These are phyloP conservation scores for Vollenhovia emeryi DNA, from an alignment of 1,140 invertebrate species.

Conservation along the genomic window DNA sequence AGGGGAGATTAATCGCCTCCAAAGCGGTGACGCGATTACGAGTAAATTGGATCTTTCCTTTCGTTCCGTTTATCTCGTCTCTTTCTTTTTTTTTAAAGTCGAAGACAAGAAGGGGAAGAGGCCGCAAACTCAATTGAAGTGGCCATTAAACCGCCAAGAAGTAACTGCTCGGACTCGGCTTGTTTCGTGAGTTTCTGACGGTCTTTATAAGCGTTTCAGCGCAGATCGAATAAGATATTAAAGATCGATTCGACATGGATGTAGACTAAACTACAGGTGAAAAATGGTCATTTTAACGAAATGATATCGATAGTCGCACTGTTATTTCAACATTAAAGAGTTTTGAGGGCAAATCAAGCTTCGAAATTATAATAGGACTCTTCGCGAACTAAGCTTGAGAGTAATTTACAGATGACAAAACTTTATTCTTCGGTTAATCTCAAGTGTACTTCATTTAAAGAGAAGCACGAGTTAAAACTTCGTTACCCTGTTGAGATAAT, in stretches of 20 bases:
- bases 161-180: slow-evolving; percentile 66
- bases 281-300: background rate
- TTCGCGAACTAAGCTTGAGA: slow-evolving; percentile 25
- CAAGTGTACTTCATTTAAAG: slow-evolving; percentile 31
- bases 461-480: slow-evolving; percentile 50
- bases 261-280: background rate
- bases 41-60: slow-evolving; percentile 73
- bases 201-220: slow-evolving; percentile 42
- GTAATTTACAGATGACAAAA: slow-evolving; percentile 50
- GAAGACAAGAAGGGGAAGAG: slow-evolving; percentile 57
- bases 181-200: slow-evolving; percentile 73
- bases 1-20: slow-evolving; percentile 69
- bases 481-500: slow-evolving; percentile 41
- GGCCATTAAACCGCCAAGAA: slow-evolving; percentile 72
- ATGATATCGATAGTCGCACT: background rate
- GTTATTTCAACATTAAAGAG: slow-evolving; percentile 10
- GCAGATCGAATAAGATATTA: slow-evolving; percentile 40
- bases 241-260: background rate
- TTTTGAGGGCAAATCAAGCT: background rate
- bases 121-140: slow-evolving; percentile 74
- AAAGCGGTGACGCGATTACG: slow-evolving; percentile 74
- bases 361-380: slow-evolving; percentile 16
- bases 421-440: slow-evolving; percentile 48
- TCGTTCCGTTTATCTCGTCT: slow-evolving; percentile 48
- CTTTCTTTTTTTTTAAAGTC: slow-evolving; percentile 48